Evolutionary conservation across 2,888 invertebrate species (phyloP), one percentile per base, ranked within the genome.

Genomic region (Nysson spinosus): DNA sequence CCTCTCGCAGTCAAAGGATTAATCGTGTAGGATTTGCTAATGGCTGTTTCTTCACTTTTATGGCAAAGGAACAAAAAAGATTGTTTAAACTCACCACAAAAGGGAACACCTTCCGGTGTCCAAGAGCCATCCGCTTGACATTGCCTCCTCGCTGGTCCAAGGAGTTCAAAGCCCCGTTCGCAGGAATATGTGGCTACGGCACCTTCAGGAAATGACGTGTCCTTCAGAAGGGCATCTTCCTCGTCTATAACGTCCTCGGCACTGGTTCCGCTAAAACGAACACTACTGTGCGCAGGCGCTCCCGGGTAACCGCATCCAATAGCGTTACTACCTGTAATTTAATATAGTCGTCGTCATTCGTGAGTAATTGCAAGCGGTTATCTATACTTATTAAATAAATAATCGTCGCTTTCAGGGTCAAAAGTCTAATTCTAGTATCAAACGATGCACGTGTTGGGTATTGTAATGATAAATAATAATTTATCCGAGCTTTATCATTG

Each of bases 51-150:
- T 24, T 6, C 24, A 24, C 24, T 5, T 24, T 24, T 24, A 6
- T 24, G 6, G 24, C n/a, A 9, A 32, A 9, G 3, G 5, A 2
- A n/a, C 6, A 6, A 6, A 16, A 34, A 20, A 1, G 2, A 16
- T 7, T n/a, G 16, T 16, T 3, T 3, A 6, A 11, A 92, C 94
- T 95, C 87, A 97, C 97, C 97, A 88, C 97, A 97, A 87, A 97
- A 97, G 4, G 97, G 97, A 77, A 97, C 94, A 56, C 96, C 97
- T 83, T 95, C 95, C 0, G 96, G 97, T 4, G 91, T 87, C 97
- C 97, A 97, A 34, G 90, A 90, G 7, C 94, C 94, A 75, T 92
- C 91, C 0, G 87, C 72, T 42, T 92, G 92, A 82, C 97, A 97
- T 12, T 92, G 90, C 66, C 96, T 89, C 65, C 95, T 88, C 0